Evolutionary conservation across 2,888 invertebrate species (phyloP).

Genomic region (Archaeoteleia sp.): DNA sequence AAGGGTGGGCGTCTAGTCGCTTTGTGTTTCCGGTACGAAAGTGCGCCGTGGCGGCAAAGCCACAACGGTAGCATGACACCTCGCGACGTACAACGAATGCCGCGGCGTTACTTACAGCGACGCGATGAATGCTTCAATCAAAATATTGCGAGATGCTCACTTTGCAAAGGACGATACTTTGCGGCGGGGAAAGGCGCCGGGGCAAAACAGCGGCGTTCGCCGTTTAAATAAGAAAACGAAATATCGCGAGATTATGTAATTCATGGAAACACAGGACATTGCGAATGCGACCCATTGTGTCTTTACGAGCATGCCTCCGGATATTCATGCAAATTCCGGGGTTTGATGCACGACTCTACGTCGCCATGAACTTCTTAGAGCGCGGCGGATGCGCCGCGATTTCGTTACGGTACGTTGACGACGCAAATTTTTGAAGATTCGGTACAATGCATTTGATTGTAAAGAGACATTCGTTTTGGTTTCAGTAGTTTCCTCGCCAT

Average conservation of each 20-base stretch:
- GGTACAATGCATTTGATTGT: slow-evolving; percentile 24
- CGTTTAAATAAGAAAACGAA: slow-evolving; percentile 28
- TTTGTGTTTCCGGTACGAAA: slow-evolving; percentile 13
- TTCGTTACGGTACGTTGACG: slow-evolving; percentile 11
- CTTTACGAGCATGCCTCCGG: slow-evolving; percentile 38
- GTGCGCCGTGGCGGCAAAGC: not conserved
- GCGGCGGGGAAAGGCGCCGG: not conserved
- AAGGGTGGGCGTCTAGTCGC: slow-evolving; percentile 28
- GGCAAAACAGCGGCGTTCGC: slow-evolving; percentile 1
- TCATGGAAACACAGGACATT: slow-evolving; percentile 33
- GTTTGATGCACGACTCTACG: slow-evolving; percentile 30
- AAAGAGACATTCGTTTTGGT: slow-evolving; percentile 17
- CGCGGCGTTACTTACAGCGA: not conserved
- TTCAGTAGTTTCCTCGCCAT: slow-evolving; percentile 21
- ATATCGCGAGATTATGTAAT: slow-evolving; percentile 24
- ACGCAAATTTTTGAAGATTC: slow-evolving; percentile 13
- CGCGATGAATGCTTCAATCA: slow-evolving; percentile 31
- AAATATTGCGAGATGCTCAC: slow-evolving; percentile 1
- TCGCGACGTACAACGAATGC: slow-evolving; percentile 3
- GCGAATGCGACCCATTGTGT: slow-evolving; percentile 35
- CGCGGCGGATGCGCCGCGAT: slow-evolving; percentile 6
- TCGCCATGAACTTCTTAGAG: slow-evolving; percentile 21
- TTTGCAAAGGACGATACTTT: slow-evolving; percentile 1
- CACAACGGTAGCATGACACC: not conserved
- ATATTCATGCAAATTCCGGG: slow-evolving; percentile 45